phyloP scores from a whole-genome alignment of 2,888 invertebrate genomes.

The Hypsopygia costalis region DNA sequence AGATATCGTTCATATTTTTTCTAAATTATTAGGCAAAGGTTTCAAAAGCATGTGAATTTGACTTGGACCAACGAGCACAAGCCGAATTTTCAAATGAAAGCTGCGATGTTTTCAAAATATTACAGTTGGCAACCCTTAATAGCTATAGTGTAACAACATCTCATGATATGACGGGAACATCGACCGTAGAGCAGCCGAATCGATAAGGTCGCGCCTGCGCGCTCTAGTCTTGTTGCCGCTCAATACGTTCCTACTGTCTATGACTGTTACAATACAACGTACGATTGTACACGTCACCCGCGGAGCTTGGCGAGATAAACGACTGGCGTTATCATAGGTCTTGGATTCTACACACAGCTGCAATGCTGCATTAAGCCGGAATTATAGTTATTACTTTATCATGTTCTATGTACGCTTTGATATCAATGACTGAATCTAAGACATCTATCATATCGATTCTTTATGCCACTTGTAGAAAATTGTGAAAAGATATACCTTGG shows the following conservation, averaged over 20 bases:
- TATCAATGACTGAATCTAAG: too few species aligned
- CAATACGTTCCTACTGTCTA: constrained; percentile 33
- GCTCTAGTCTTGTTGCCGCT: constrained; percentile 28
- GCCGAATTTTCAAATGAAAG: too few species aligned
- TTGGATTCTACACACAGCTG: constrained; percentile 20
- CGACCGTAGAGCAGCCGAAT: constrained; percentile 19
- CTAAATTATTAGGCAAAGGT: too few species aligned
- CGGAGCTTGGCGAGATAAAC: constrained; percentile 59
- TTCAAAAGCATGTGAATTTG: too few species aligned
- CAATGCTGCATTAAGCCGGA: background rate
- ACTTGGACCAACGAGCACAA: too few species aligned
- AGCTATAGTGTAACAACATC: background rate
- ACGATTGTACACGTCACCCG: constrained; percentile 46
- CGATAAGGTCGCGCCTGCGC: constrained; percentile 51
- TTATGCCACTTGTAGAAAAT: too few species aligned
- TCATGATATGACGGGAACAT: background rate
- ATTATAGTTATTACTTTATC: too few species aligned
- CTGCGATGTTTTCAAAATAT: too few species aligned
- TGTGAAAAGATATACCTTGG: too few species aligned
- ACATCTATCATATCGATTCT: too few species aligned
- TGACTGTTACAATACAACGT: background rate
- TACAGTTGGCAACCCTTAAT: background rate
- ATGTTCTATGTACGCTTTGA: too few species aligned
- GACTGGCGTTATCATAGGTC: constrained; percentile 74
- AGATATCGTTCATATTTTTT: too few species aligned